phyloP scores from a whole-genome alignment of 2,888 invertebrate species.

The Aleiodes leptofemur region DNA sequence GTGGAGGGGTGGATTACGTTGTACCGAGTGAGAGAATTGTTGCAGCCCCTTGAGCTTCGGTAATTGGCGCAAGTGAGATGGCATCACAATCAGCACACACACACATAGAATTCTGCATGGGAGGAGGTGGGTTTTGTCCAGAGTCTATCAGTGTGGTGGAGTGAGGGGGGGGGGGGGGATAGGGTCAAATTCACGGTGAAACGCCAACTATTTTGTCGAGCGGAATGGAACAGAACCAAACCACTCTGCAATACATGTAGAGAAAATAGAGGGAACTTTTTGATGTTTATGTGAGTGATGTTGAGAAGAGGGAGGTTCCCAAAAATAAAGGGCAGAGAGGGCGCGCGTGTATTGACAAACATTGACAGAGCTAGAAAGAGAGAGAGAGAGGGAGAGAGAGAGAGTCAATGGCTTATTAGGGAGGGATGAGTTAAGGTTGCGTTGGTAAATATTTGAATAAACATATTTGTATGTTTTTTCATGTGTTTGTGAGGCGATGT shows the following conservation, averaged over 20 bases:
- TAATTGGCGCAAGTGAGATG: neutral
- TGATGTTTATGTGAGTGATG: too few relatives aligned
- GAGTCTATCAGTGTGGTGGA: constrained; percentile 11
- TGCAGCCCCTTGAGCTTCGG: neutral
- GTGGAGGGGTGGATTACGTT: constrained; percentile 9
- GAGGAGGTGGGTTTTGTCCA: neutral
- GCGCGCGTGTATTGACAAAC: too few relatives aligned
- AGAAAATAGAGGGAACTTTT: constrained; percentile 3
- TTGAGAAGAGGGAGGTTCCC: too few relatives aligned
- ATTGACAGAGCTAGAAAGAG: too few relatives aligned
- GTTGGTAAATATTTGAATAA: too few relatives aligned
- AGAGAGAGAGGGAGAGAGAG: too few relatives aligned
- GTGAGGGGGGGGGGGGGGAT: neutral
- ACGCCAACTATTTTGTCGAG: constrained; percentile 29
- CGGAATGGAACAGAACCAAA: constrained; percentile 7
- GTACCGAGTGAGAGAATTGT: constrained; percentile 8
- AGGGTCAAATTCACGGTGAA: constrained; percentile 22
- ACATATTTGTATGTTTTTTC: too few relatives aligned
- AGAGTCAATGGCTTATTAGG: constrained; percentile 19
- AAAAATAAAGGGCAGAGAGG: too few relatives aligned
- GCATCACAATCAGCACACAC: too few relatives aligned
- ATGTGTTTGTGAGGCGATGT: too few relatives aligned
- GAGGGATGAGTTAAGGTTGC: neutral
- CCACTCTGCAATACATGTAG: neutral
- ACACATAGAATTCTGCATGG: too few relatives aligned